Evolutionary conservation across 92 coral and sea anemone genomes (phyloP), one percentile per base, ranked within the genome.

Genomic region (Muricea muricata): DNA sequence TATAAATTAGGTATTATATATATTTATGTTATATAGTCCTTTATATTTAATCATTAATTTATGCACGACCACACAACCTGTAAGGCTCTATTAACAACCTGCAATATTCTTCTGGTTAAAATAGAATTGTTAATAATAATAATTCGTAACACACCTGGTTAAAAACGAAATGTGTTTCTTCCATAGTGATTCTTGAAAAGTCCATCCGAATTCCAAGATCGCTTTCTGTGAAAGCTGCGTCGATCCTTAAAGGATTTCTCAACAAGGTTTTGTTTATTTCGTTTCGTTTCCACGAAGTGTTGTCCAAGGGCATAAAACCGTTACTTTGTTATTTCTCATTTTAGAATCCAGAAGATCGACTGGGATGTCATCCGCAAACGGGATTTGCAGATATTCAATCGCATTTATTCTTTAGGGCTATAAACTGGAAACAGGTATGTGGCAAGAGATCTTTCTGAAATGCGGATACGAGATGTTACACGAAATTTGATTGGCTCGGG

Each of bases 141-240:
- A 29, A 3, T 40, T 69, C 50, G 1, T 21, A 46, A 23, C 42
- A 37, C 42, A 9, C 42, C 42, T 48, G 0, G 26, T 55, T 25
- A 11, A 45, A 28, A 45, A 24, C n/a, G n/a, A n/a, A n/a, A n/a
- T n/a, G 48, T 57, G 20, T 24, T 54, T 65, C 17, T 74, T n/a
- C 65, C 56, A 6, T 75, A 95, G 99, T 97, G 54, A 97, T 97
- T 83, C 90, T 97, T 75, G 99, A 97, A 75, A 97, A 97, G 85
- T 95, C 99, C 4, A 97, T 97, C 65, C 88, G 99, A 85, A 97
- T 97, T 54, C 99, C 99, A 23, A 90, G 99, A 78, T 97, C 99
- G 41, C 73, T 97, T 81, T 97, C 99, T 25, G 99, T 97, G 56
- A 97, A 97, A 83, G 99, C 99, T 10, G 98, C 99, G 9, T 97